Conservation (phyloP, 2,888 invertebrate genomes). For the Anticlea derivata region DNA sequence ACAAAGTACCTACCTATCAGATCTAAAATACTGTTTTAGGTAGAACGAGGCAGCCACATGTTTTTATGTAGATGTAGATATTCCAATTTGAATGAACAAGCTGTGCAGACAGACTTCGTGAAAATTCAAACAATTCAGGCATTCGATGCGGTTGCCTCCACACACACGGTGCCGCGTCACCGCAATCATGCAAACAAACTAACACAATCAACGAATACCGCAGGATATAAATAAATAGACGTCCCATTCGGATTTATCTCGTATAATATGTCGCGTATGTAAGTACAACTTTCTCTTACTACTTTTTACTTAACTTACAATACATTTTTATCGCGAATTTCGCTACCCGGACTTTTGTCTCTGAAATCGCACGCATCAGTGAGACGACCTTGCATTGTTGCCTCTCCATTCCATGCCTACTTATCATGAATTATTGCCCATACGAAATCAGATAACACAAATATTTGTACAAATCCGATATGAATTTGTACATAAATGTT, state of each 20-base stretch:
- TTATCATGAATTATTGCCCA: slow-evolving; percentile 47
- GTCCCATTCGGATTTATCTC: slow-evolving; percentile 60
- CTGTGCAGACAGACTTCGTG: slow-evolving; percentile 27
- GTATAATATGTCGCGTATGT: slow-evolving; percentile 47
- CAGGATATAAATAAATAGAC: slow-evolving; percentile 69
- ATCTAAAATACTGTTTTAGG: background rate
- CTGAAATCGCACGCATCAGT: slow-evolving; percentile 50
- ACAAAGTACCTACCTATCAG: too few species aligned
- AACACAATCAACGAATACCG: slow-evolving; percentile 67
- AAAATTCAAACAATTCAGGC: slow-evolving; percentile 41
- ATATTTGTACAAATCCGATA: background rate
- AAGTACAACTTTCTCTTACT: slow-evolving; percentile 49
- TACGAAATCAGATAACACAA: slow-evolving; percentile 39
- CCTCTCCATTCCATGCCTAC: slow-evolving; percentile 40
- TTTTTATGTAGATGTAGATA: background rate
- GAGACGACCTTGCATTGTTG: slow-evolving; percentile 67
- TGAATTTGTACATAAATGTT: too few species aligned
- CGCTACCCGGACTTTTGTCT: slow-evolving; percentile 37
- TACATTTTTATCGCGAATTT: slow-evolving; percentile 36
- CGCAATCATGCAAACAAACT: slow-evolving; percentile 63
- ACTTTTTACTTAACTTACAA: slow-evolving; percentile 31
- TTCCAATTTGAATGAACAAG: slow-evolving; percentile 10
- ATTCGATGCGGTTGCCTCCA: slow-evolving; percentile 46
- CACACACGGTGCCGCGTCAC: slow-evolving; percentile 44
- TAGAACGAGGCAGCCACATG: background rate